These are phyloP conservation scores for Campylomormyrus numenius DNA, from an alignment of 2,113 vertebrate species.

Conservation along the genomic window DNA sequence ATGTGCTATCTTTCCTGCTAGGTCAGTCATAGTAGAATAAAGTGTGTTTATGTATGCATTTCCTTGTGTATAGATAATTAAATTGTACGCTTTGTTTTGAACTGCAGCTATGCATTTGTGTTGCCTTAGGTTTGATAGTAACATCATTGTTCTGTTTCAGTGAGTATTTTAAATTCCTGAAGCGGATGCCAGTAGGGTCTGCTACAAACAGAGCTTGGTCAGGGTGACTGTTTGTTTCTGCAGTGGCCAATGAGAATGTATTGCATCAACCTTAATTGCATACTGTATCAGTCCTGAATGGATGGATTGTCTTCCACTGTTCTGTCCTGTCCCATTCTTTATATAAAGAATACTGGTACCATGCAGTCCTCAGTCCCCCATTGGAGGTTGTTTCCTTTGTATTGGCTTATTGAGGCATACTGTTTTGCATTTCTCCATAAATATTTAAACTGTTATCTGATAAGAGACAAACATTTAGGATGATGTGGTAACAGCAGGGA, in stretches of 20 bases:
- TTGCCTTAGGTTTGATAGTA: not conserved
- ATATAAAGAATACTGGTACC: constrained; percentile 54
- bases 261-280: constrained; percentile 47
- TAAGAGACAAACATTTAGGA: constrained; percentile 7
- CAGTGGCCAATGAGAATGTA: constrained; percentile 26
- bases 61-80: not conserved
- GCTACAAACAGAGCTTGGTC: constrained; percentile 15
- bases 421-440: constrained; percentile 36
- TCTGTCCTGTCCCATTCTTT: constrained; percentile 39
- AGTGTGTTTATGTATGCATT: too few relatives aligned
- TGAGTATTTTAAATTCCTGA: constrained; percentile 2
- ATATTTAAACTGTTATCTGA: constrained; percentile 34
- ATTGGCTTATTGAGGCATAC: constrained; percentile 47
- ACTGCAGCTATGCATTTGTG: not conserved
- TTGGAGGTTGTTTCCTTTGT: constrained; percentile 47
- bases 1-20: not conserved
- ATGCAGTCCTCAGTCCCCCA: constrained; percentile 41
- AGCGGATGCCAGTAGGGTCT: not conserved
- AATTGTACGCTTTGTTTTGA: not conserved
- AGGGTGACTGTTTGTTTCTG: constrained; percentile 28
- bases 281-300: constrained; percentile 55
- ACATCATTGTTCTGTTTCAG: not conserved
- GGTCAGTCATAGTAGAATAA: not conserved
- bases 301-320: constrained; percentile 51
- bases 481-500: constrained; percentile 19